Evolutionary conservation across 2,888 invertebrate genomes (phyloP).

Genomic region (Chalcis sispes): DNA sequence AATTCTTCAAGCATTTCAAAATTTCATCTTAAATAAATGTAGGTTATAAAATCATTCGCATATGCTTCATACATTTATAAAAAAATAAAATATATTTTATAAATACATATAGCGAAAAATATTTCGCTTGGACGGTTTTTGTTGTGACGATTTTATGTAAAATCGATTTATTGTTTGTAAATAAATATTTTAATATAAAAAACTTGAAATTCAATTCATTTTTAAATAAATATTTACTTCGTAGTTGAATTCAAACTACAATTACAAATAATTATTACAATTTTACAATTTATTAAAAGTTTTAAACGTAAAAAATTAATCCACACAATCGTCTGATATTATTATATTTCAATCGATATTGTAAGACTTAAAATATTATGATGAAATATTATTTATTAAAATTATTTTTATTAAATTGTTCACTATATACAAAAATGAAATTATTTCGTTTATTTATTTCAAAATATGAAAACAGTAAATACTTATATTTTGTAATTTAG

Average conservation of each 20-base stretch:
- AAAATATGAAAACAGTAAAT: background rate
- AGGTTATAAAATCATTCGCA: slow-evolving; percentile 18
- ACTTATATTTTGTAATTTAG: background rate
- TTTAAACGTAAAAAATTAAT: slow-evolving; percentile 6
- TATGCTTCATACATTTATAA: too few relatives aligned
- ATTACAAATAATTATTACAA: too few relatives aligned
- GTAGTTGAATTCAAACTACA: slow-evolving; percentile 44
- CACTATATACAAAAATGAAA: background rate
- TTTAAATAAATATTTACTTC: slow-evolving; percentile 36
- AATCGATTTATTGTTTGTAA: slow-evolving; percentile 11
- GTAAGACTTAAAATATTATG: too few relatives aligned
- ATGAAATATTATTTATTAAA: too few relatives aligned
- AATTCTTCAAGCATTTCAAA: slow-evolving; percentile 12
- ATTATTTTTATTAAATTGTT: slow-evolving; percentile 5
- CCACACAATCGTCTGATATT: too few relatives aligned
- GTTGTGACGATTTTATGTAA: slow-evolving; percentile 33
- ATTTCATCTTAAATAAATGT: slow-evolving; percentile 14
- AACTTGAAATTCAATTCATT: slow-evolving; percentile 13
- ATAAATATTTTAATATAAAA: slow-evolving; percentile 26
- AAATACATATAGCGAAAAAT: slow-evolving; percentile 49
- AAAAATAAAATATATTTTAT: slow-evolving; percentile 46
- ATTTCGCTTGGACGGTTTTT: slow-evolving; percentile 63
- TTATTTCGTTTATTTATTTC: slow-evolving; percentile 2
- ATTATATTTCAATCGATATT: too few relatives aligned
- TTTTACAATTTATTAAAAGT: slow-evolving; percentile 33